These are phyloP conservation scores for Melanostoma mellinum DNA, from an alignment of 2,888 invertebrate genomes.

Conservation along the genomic window DNA sequence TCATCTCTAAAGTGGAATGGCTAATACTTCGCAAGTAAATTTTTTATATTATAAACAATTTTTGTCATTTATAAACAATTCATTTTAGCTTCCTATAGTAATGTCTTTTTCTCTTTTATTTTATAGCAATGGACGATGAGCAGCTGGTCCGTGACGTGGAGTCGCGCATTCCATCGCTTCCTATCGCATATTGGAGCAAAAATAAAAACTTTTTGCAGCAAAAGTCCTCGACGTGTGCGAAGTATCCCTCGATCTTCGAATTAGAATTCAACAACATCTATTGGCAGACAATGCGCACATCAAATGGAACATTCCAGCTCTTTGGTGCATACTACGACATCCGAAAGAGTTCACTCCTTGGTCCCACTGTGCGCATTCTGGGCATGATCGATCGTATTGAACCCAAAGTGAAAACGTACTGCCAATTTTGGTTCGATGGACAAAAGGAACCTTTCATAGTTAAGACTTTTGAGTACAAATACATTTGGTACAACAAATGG, in stretches of 20 bases:
- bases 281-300: constrained; percentile 93
- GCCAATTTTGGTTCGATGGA: constrained; percentile 95
- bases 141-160: constrained; percentile 90
- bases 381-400: constrained; percentile 95
- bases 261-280: constrained; percentile 96
- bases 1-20: no score
- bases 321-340: constrained; percentile 95
- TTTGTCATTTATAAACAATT: no score
- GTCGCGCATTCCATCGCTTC: constrained; percentile 90
- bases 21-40: no score
- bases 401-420: constrained; percentile 91
- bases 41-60: no score
- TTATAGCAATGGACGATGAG: constrained; percentile 85
- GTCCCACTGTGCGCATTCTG: constrained; percentile 92
- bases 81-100: neutral
- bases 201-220: constrained; percentile 86
- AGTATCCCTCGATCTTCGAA: constrained; percentile 94
- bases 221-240: constrained; percentile 88
- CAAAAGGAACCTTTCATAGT: constrained; percentile 91
- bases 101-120: neutral
- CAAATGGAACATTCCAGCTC: constrained; percentile 94
- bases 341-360: constrained; percentile 89
- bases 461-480: constrained; percentile 94
- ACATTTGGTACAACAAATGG: constrained; percentile 97
- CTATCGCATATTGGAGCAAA: constrained; percentile 92